These are phyloP conservation scores for Orthonevra nobilis DNA, from an alignment of 2,888 invertebrate species.

Conservation along the genomic window DNA sequence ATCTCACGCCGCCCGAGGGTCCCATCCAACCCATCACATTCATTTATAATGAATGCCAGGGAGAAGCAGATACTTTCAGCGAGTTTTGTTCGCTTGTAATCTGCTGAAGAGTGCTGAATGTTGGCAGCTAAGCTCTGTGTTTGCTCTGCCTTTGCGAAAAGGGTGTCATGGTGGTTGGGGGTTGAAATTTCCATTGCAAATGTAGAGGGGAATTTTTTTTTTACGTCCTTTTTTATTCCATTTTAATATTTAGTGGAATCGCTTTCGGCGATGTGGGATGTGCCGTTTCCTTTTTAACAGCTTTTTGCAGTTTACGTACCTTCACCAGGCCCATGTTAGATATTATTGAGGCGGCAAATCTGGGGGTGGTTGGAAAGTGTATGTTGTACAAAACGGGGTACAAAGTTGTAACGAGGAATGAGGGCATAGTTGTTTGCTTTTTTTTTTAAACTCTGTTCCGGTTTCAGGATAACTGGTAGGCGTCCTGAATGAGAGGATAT, in stretches of 20 bases:
- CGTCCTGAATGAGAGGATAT: slow-evolving; percentile 38
- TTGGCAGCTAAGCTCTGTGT: no score
- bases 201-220: slow-evolving; percentile 13
- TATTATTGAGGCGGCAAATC: no score
- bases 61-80: slow-evolving; percentile 8
- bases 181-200: slow-evolving; percentile 28
- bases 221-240: slow-evolving; percentile 35
- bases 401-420: slow-evolving; percentile 23
- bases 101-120: no score
- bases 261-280: slow-evolving; percentile 55
- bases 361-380: no score
- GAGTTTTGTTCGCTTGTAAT: slow-evolving; percentile 21
- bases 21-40: slow-evolving; percentile 29
- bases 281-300: slow-evolving; percentile 42
- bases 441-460: slow-evolving; percentile 12
- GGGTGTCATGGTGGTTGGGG: slow-evolving; percentile 52
- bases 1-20: slow-evolving; percentile 37
- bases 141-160: slow-evolving; percentile 17
- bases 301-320: slow-evolving; percentile 31
- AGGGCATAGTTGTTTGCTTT: not conserved
- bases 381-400: slow-evolving; percentile 6
- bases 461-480: slow-evolving; percentile 46
- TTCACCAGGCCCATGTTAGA: slow-evolving; percentile 8
- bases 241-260: slow-evolving; percentile 64
- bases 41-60: slow-evolving; percentile 62